Base-by-base conservation (phyloP, 53 echinoderm and acorn worm genomes). In the Echinometra lucunter region DNA sequence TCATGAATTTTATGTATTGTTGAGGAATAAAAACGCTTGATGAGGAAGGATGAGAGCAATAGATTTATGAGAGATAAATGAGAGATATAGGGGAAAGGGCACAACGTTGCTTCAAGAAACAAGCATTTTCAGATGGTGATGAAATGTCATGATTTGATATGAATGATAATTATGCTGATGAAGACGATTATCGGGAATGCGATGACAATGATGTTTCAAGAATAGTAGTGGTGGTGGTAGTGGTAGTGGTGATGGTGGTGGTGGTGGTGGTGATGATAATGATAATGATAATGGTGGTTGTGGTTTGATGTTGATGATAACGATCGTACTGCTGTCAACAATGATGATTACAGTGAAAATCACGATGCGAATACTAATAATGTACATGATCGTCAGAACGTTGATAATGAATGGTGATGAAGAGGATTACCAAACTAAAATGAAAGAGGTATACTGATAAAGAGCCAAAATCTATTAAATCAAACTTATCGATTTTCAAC, bases 81-180 rank as follows among this genome's bases (percentile, higher is more conserved):
- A 12, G 55, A n/a, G n/a, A 89, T n/a, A 13, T 9, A 13, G 19
- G 53, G 3, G 3, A 4, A 1, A 44, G 55, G 21, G 55, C 8
- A 53, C 8, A 53, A 53, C 30, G 45, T 21, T 32, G 10, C 53
- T 53, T 53, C 53, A 32, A n/a, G 44, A 83, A 47, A 42, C 7
- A 28, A 27, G 40, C 17, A 44, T n/a, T n/a, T n/a, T n/a, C n/a
- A n/a, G n/a, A 57, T 89, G 53, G 10, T 88, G 88, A 88, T 88
- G n/a, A 45, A 16, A 19, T 89, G 17, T 38, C 27, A 42, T 13
- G 56, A 63, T 8, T 30, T 63, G 66, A 37, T 90, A n/a, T 11
- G 3, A 56, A 90, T 63, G 90, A 63, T 90, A 38, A 19, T 58
- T 13, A 58, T 66, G 47, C 27, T 83, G 83, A 88, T 6, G 88